Conservation (phyloP, 37 sponge, comb jelly and placozoan genomes). For the Geodia barretti region DNA sequence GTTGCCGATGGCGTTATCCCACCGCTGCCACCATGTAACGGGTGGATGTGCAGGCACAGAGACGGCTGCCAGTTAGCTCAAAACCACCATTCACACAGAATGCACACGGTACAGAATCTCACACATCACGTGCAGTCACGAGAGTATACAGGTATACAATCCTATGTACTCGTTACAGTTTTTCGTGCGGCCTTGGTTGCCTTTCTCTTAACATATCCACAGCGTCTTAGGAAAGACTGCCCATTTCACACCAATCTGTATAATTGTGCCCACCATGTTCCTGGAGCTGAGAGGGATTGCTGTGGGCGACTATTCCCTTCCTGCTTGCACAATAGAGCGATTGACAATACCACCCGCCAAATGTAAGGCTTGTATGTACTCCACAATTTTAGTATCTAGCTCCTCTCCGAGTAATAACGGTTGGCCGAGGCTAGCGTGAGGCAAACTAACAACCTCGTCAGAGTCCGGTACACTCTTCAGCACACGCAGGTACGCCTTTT, state of each 20-base stretch:
- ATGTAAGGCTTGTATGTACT: too few species aligned
- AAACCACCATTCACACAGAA: too few species aligned
- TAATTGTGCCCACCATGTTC: constrained; percentile 28
- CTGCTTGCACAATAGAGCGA: too few species aligned
- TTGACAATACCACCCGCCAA: too few species aligned
- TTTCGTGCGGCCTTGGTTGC: constrained; percentile 19
- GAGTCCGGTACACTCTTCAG: constrained; percentile 1
- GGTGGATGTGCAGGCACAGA: not conserved
- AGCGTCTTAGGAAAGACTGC: constrained; percentile 4
- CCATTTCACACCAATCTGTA: too few species aligned
- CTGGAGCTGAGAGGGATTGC: constrained; percentile 3
- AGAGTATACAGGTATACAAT: constrained; percentile 8
- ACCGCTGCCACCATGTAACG: constrained; percentile 34
- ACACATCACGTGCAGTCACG: not conserved
- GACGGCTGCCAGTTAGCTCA: too few species aligned
- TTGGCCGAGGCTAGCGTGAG: too few species aligned
- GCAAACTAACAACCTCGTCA: not conserved
- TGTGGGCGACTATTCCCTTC: too few species aligned
- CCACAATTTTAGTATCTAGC: too few species aligned
- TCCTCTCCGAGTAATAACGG: too few species aligned
- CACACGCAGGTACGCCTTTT: not conserved
- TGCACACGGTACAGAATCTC: too few species aligned
- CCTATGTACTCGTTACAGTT: not conserved
- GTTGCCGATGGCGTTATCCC: not conserved
- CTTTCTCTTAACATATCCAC: constrained; percentile 22